Base-by-base conservation (phyloP, 2,113 vertebrate genomes). In the Apus apus region DNA sequence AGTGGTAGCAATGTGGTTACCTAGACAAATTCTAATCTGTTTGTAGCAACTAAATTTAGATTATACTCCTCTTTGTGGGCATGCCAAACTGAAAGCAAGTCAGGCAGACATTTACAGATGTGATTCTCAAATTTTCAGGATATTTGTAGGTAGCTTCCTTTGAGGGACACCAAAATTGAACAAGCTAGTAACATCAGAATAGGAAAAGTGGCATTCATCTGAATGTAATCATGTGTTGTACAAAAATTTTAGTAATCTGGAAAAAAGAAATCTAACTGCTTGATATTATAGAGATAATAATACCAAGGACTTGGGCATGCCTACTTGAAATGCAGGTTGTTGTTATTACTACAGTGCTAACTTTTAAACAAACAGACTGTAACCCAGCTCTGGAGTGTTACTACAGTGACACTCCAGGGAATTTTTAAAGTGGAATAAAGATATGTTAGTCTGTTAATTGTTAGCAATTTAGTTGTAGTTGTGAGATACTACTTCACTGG, bases 341-440 rank as follows among this genome's bases (percentile, higher is more conserved):
- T n/a, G 21, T 73, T 90, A 26, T 40, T 93, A 27, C 21, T 62
- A 64, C 32, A 22, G 34, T 77, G 43, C 32, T 64, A 45, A 78
- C 51, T 95, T 91, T 80, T 74, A 83, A 75, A 54, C 46, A 80
- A 76, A 50, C 48, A 70, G 85, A 57, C 11, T 51, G 5, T 67
- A 91, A 53, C 23, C 14, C 22, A 53, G 6, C 26, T 85, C 46
- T 67, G 25, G 16, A 93, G 27, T 23, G 67, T 83, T 87, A 76
- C 20, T 25, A 34, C 34, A 38, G n/a, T 46, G 68, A 75, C 80
- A 32, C 51, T 81, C 30, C 83, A 34, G 67, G 56, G 78, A 72
- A 60, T 60, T 48, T 91, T 91, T 91, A 92, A 93, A 96, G 34
- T 38, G 40, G 14, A 85, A 57, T 82, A 90, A 94, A 80, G 29